Conservation (phyloP, 37 sponge, comb jelly and placozoan species). For the Ianthella basta region DNA sequence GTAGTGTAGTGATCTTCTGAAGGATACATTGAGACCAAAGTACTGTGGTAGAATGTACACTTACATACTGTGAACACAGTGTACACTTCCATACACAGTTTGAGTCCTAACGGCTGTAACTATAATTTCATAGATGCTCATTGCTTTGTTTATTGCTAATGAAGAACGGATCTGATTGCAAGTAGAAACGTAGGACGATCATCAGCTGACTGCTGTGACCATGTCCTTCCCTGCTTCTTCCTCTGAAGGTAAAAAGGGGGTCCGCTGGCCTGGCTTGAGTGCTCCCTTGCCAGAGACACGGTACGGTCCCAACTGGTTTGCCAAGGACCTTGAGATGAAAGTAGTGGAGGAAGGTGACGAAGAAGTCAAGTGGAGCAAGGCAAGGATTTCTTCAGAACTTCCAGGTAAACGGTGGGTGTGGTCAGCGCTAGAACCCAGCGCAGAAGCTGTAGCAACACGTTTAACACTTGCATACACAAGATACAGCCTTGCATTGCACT, state of each 20-base stretch:
- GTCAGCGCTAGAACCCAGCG: background rate
- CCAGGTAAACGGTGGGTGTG: background rate
- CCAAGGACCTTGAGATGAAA: constrained; percentile 41
- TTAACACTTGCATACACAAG: background rate
- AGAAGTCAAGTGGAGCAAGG: constrained; percentile 7
- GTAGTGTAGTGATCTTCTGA: no score
- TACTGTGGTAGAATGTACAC: no score
- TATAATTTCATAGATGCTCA: no score
- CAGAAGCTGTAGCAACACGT: background rate
- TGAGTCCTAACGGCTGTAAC: no score
- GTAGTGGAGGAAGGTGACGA: constrained; percentile 54
- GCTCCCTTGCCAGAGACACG: constrained; percentile 23
- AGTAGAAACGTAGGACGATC: no score
- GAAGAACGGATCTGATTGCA: no score
- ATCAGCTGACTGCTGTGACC: no score
- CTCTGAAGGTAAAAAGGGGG: constrained; percentile 18
- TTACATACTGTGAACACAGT: no score
- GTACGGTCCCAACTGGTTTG: constrained; percentile 21
- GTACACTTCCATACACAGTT: no score
- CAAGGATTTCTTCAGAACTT: constrained; percentile 6
- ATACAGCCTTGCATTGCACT: no score
- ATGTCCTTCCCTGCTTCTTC: background rate
- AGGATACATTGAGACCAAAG: no score
- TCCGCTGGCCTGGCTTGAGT: constrained; percentile 59
- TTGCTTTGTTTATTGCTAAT: no score